A percentile compares a stretch with the other conserved stretches of the same genome.
Conservation (phyloP, 2,113 vertebrate species). For the Eurystomus gularis region DNA sequence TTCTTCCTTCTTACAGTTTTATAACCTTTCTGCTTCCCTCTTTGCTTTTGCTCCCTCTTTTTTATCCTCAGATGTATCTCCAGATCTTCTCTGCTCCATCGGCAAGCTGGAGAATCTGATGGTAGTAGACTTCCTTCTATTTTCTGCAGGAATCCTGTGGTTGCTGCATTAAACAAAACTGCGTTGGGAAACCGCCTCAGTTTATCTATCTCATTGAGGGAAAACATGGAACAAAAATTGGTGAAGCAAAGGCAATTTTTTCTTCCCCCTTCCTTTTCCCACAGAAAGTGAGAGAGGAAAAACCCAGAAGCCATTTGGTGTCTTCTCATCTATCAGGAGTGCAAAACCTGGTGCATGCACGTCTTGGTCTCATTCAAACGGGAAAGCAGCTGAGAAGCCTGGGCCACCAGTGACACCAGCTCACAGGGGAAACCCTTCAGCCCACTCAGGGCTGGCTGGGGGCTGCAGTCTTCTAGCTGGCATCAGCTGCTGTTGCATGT, state of each 20-base stretch:
- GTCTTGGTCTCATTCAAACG: neutral
- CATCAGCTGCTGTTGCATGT: neutral
- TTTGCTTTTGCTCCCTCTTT: neutral
- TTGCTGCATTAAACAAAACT: neutral
- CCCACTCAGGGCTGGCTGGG: neutral
- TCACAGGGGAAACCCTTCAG: neutral
- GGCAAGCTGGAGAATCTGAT: neutral
- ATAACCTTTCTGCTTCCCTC: neutral
- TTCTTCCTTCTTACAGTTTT: neutral
- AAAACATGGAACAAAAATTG: neutral
- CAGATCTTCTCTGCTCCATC: neutral
- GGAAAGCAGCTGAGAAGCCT: neutral
- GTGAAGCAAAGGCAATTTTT: neutral
- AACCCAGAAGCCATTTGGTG: neutral
- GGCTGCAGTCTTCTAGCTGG: neutral
- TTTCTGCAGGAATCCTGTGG: neutral
- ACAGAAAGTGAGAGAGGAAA: neutral
- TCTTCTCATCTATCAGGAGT: neutral
- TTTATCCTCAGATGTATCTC: neutral
- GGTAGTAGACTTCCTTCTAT: neutral
- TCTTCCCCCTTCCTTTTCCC: neutral
- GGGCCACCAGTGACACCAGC: neutral
- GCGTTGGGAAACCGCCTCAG: neutral
- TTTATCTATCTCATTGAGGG: neutral
- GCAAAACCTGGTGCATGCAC: neutral